Conservation (phyloP, 2,797 vertebrate species). For the Crypturellus tataupa region DNA sequence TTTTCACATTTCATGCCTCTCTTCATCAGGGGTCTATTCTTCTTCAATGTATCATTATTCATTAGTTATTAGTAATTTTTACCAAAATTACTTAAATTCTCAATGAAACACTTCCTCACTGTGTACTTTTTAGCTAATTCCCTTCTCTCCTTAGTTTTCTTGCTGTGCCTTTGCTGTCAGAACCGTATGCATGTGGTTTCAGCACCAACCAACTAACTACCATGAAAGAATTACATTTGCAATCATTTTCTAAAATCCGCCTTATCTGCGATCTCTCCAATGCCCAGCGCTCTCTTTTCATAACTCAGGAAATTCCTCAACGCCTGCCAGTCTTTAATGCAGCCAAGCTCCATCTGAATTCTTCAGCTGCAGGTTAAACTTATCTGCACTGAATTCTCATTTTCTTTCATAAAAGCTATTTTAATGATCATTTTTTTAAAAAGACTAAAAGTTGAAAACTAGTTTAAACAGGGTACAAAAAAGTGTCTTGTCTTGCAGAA, state of each 20-base stretch:
- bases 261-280: constrained; percentile 17
- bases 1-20: background rate
- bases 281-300: constrained; percentile 37
- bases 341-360: background rate
- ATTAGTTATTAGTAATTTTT: too few relatives aligned
- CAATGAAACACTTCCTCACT: background rate
- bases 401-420: background rate
- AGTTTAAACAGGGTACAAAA: background rate
- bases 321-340: background rate
- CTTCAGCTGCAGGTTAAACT: background rate
- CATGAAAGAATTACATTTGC: constrained; percentile 45
- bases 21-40: background rate
- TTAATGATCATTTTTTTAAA: background rate
- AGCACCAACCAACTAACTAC: background rate
- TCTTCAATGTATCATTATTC: background rate
- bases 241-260: constrained; percentile 8
- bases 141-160: background rate
- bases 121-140: background rate
- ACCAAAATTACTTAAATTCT: background rate
- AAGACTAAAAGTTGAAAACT: background rate
- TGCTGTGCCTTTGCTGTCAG: background rate
- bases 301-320: constrained; percentile 47
- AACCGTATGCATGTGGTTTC: constrained; percentile 50
- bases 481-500: constrained; percentile 31
- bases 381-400: background rate